phyloP scores from a whole-genome alignment of 2,888 invertebrate species.

The Lycophotia porphyrea region DNA sequence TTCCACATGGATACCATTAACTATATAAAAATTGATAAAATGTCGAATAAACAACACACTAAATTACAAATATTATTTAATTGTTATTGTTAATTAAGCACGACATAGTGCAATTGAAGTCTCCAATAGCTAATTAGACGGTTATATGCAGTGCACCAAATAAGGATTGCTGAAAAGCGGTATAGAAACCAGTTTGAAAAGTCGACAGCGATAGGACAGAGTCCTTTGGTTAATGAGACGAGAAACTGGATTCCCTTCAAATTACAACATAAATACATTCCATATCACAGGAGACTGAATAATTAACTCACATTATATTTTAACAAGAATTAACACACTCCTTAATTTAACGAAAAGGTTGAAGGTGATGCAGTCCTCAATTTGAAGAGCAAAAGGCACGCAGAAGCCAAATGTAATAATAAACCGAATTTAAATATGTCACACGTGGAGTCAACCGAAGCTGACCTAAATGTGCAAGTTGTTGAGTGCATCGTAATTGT shows the following conservation, averaged over 20 bases:
- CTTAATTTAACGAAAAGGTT: constrained; percentile 8
- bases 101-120: constrained; percentile 1
- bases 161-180: constrained; percentile 7
- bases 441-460: constrained; percentile 44
- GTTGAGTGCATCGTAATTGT: constrained; percentile 55
- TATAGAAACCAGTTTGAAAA: constrained; percentile 38
- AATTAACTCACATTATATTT: not conserved
- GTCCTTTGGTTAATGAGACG: constrained; percentile 38
- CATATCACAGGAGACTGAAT: constrained; percentile 20
- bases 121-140: constrained; percentile 18
- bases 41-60: constrained; percentile 2
- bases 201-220: constrained; percentile 45
- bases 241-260: constrained; percentile 48
- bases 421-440: constrained; percentile 53
- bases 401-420: constrained; percentile 30
- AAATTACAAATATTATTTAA: constrained; percentile 22
- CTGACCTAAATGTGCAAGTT: constrained; percentile 64
- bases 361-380: constrained; percentile 6
- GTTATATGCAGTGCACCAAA: not conserved
- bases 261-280: constrained; percentile 41
- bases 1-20: constrained; percentile 14
- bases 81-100: constrained; percentile 9
- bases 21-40: constrained; percentile 31
- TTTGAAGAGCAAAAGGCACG: constrained; percentile 23
- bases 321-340: not conserved